A percentile compares a stretch with the other conserved stretches of the same genome.
Conservation (phyloP, 1,140 invertebrate species). For the Drosophila kepulauana region DNA sequence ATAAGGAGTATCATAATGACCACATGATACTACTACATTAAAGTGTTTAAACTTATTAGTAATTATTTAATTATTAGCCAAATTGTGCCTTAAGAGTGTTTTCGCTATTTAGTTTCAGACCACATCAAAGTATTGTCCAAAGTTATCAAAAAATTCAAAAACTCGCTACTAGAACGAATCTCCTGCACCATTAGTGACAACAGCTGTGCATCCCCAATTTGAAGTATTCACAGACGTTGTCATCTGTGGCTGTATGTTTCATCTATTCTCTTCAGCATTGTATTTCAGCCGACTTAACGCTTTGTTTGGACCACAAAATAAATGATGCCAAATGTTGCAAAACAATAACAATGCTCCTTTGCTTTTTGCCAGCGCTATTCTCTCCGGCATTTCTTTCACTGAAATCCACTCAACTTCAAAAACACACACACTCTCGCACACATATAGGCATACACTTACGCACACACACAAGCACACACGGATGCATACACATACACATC, state of each 20-base stretch:
- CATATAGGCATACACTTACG: slow-evolving; percentile 7
- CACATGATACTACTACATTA: too few relatives aligned
- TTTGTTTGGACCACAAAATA: slow-evolving; percentile 57
- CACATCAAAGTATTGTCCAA: too few relatives aligned
- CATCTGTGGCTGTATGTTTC: background rate
- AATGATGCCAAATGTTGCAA: slow-evolving; percentile 58
- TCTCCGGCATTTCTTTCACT: slow-evolving; percentile 55
- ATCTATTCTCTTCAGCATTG: slow-evolving; percentile 11
- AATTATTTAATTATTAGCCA: too few relatives aligned
- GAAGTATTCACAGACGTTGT: background rate
- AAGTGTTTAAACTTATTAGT: too few relatives aligned
- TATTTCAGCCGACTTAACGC: slow-evolving; percentile 54
- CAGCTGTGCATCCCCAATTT: slow-evolving; percentile 20
- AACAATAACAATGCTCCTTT: slow-evolving; percentile 59
- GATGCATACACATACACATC: slow-evolving; percentile 7
- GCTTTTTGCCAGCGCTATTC: slow-evolving; percentile 48
- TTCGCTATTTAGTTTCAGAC: too few relatives aligned
- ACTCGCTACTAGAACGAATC: background rate
- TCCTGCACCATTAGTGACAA: slow-evolving; percentile 25
- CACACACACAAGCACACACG: slow-evolving; percentile 16
- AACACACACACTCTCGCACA: background rate
- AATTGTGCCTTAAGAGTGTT: too few relatives aligned
- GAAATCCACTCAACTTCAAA: slow-evolving; percentile 70
- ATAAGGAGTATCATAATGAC: too few relatives aligned
- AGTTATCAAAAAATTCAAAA: background rate